These are phyloP conservation scores for Anolis apletophallus DNA, from an alignment of 2,797 vertebrate species.

Conservation along the genomic window DNA sequence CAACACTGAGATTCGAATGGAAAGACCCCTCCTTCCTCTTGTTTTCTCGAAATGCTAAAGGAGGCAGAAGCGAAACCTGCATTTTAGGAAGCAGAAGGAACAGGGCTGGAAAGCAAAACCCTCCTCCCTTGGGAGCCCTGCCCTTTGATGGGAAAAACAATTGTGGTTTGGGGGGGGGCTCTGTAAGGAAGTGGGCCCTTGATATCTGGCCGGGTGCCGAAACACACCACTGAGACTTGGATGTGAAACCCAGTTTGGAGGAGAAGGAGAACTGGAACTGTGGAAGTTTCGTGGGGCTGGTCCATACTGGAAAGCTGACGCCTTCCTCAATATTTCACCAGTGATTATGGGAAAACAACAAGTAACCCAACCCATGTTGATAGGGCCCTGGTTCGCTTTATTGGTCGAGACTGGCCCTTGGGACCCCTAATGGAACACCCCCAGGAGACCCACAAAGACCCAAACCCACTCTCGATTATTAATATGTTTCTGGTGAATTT, in stretches of 20 bases:
- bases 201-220: neutral
- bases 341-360: no score
- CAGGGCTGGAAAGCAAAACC: conserved; percentile 24
- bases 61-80: conserved; percentile 9
- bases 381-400: no score
- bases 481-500: no score
- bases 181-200: neutral
- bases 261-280: neutral
- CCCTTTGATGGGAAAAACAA: neutral
- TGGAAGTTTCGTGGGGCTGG: neutral
- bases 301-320: neutral
- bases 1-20: no score
- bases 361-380: no score
- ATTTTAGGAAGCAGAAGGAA: conserved; percentile 14
- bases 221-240: neutral
- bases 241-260: conserved; percentile 15
- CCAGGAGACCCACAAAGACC: no score
- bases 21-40: neutral
- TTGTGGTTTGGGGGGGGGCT: neutral
- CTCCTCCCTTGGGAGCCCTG: neutral
- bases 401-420: no score
- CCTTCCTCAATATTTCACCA: no score
- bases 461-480: no score
- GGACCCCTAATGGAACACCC: no score
- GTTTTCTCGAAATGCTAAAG: conserved; percentile 27